phyloP scores from a whole-genome alignment of 53 echinoderm and acorn worm species.

The Echinarachnius parma region DNA sequence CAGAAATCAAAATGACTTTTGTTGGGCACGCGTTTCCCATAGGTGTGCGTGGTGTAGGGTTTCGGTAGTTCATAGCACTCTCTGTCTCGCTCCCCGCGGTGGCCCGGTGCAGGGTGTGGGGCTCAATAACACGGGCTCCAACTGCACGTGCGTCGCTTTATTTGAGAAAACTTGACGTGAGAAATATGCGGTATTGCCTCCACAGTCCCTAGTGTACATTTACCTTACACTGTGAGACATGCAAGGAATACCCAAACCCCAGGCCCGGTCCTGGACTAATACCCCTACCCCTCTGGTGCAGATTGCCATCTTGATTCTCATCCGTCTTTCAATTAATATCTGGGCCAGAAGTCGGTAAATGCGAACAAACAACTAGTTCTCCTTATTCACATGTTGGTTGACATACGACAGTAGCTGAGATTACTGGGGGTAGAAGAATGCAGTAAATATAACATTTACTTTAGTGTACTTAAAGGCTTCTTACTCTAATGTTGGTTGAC shows the following conservation, averaged over 20 bases:
- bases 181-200: conserved; percentile 3
- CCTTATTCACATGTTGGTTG: too few relatives aligned
- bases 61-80: conserved; percentile 39
- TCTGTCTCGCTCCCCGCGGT: conserved; percentile 35
- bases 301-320: too few relatives aligned
- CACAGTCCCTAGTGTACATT: conserved; percentile 22
- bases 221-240: conserved; percentile 14
- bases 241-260: too few relatives aligned
- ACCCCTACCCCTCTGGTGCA: background rate
- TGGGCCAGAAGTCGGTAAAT: too few relatives aligned
- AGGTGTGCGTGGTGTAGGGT: conserved; percentile 30
- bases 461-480: too few relatives aligned
- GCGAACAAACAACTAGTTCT: too few relatives aligned
- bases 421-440: too few relatives aligned
- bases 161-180: conserved; percentile 30
- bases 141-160: conserved; percentile 26
- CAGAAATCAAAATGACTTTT: conserved; percentile 13
- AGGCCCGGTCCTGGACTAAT: too few relatives aligned
- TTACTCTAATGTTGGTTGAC: too few relatives aligned
- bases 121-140: conserved; percentile 35
- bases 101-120: conserved; percentile 26
- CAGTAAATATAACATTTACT: too few relatives aligned
- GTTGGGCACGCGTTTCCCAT: conserved; percentile 17
- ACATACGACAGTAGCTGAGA: too few relatives aligned
- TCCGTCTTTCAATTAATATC: too few relatives aligned